phyloP scores from a whole-genome alignment of 2,888 invertebrate genomes.

The Stratiomys singularior region DNA sequence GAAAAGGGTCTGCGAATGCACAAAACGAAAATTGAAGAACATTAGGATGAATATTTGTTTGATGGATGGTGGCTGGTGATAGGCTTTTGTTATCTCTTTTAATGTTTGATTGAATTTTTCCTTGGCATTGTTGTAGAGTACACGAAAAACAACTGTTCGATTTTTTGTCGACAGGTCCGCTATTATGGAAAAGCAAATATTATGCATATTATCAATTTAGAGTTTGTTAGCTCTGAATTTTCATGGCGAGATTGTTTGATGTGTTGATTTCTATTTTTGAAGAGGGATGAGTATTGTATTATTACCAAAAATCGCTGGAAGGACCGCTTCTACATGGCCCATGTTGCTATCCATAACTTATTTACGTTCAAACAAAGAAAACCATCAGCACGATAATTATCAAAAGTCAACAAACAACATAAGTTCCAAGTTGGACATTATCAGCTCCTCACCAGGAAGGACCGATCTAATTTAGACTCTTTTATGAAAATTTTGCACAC shows the following conservation, averaged over 20 bases:
- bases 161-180: constrained; percentile 35
- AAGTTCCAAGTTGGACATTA: too few species aligned
- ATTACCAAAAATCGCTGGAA: too few species aligned
- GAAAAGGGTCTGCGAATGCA: background rate
- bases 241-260: background rate
- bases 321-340: too few species aligned
- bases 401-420: too few species aligned
- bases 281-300: background rate
- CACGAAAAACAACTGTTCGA: constrained; percentile 51
- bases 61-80: constrained; percentile 51
- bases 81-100: constrained; percentile 52
- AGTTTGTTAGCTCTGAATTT: background rate
- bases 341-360: too few species aligned
- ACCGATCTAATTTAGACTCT: too few species aligned
- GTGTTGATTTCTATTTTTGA: background rate
- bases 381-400: too few species aligned
- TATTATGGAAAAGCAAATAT: constrained; percentile 6
- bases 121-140: constrained; percentile 31
- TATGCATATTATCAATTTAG: constrained; percentile 28
- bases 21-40: constrained; percentile 16
- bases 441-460: too few species aligned
- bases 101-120: constrained; percentile 51
- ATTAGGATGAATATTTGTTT: constrained; percentile 41
- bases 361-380: too few species aligned
- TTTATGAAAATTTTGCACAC: too few species aligned